Base-by-base conservation (phyloP, 2,888 invertebrate genomes). In the Nudaria mundana region DNA sequence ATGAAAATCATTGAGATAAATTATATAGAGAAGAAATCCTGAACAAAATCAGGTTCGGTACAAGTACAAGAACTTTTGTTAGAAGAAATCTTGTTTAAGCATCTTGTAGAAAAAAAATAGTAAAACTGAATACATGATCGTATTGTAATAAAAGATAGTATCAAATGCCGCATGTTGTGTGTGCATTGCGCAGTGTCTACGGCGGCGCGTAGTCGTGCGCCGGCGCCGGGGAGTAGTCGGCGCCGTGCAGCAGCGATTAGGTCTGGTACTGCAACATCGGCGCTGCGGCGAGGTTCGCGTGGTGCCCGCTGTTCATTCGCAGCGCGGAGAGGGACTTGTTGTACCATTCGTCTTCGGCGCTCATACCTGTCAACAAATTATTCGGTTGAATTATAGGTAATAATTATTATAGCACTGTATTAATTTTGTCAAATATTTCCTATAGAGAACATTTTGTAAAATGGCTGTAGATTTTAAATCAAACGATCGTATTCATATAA, bases 251-350 rank as follows among this genome's bases (percentile, higher is more conserved):
- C 76, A 89, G 59, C 87, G 91, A 95, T 96, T 96, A 97, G 94
- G 96, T 96, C 90, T 98, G 98, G 89, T 98, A 98, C 79, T 98
- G 98, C 59, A 98, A 91, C 96, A 98, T 98, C 42, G 98, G 97
- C 63, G 98, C 96, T 48, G 98, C 97, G 42, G 97, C 94, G 71
- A 98, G 92, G 90, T 98, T 97, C 60, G 97, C 97, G 86, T 97
- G 96, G 84, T 97, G 97, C 37, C 97, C 95, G 71, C 95, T 94
- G 91, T 98, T 98, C 98, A 98, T 98, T 81, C 98, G 93, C 65
- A 98, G 91, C 38, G 98, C 98, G 44, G 98, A 98, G 71, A 98
- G 91, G 71, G 97, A 97, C 90, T 98, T 98, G 91, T 98, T 98
- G 92, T 98, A 98, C 98, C 98, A 98, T 86, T 98, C 98, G 80